phyloP scores from a whole-genome alignment of 1,140 invertebrate species.

The Bombus superbus region DNA sequence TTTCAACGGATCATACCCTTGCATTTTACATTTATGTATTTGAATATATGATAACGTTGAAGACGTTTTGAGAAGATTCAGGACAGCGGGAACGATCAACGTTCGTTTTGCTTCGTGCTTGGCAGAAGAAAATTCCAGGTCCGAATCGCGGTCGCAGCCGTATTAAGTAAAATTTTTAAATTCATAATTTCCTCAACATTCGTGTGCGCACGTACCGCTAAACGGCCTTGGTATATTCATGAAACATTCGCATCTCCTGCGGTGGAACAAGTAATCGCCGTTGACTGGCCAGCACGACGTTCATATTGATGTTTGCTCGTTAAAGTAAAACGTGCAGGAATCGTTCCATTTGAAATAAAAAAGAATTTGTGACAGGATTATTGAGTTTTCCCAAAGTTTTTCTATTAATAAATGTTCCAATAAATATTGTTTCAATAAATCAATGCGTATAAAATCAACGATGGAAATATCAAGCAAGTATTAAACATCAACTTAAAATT shows the following conservation, averaged over 20 bases:
- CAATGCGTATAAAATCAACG: neutral
- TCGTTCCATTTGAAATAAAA: neutral
- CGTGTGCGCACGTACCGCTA: neutral
- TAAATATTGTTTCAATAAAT: neutral
- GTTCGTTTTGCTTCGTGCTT: neutral
- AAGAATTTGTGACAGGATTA: neutral
- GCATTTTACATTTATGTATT: neutral
- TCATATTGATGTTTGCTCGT: conserved; percentile 28
- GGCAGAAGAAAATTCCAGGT: neutral
- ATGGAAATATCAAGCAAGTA: neutral
- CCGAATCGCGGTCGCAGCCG: neutral
- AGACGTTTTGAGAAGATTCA: neutral
- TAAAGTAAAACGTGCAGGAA: conserved; percentile 16
- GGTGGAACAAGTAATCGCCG: neutral
- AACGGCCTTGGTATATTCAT: neutral
- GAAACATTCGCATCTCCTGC: neutral
- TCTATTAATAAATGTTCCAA: no score
- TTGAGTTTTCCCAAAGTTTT: neutral
- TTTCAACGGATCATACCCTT: neutral
- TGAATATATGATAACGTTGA: neutral
- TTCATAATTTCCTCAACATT: neutral
- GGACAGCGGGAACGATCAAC: neutral
- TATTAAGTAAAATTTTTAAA: neutral
- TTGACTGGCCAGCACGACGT: conserved; percentile 25
- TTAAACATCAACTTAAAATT: neutral